Evolutionary conservation across 2,888 invertebrate genomes (phyloP).

Genomic region (Brassicogethes aeneus): DNA sequence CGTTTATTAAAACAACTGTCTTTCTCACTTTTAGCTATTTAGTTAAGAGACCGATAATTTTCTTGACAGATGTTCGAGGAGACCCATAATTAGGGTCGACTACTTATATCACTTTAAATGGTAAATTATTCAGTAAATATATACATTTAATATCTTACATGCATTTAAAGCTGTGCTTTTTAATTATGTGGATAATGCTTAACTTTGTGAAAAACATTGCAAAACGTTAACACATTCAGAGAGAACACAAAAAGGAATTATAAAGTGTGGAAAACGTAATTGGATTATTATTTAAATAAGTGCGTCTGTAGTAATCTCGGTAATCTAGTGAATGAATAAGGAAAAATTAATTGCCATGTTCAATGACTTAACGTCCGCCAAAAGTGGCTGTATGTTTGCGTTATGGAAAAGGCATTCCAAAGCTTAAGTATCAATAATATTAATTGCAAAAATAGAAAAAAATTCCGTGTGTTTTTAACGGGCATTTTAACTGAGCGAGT

Average conservation of each 20-base stretch:
- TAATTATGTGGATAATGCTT: no score
- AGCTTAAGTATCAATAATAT: slow-evolving; percentile 3
- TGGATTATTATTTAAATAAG: neutral
- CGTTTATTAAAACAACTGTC: slow-evolving; percentile 9
- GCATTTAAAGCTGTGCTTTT: neutral
- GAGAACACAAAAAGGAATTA: neutral
- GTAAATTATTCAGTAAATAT: neutral
- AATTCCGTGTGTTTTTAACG: slow-evolving; percentile 1
- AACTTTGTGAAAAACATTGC: no score
- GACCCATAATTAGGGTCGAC: neutral
- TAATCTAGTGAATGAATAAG: slow-evolving; percentile 8
- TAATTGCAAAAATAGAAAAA: slow-evolving; percentile 3
- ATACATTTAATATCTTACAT: neutral
- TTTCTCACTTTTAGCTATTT: slow-evolving; percentile 11
- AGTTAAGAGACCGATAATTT: slow-evolving; percentile 12
- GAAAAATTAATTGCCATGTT: slow-evolving; percentile 9
- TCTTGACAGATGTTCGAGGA: slow-evolving; percentile 12
- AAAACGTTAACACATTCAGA: no score
- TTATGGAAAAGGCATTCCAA: neutral
- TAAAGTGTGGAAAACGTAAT: neutral
- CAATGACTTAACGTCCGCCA: no score
- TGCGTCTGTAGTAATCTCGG: neutral
- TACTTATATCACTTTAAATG: slow-evolving; percentile 1
- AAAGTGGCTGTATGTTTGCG: no score
- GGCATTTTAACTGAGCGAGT: neutral